Evolutionary conservation across 2,888 invertebrate genomes (phyloP).

Genomic region (Yponomeuta cagnagella): DNA sequence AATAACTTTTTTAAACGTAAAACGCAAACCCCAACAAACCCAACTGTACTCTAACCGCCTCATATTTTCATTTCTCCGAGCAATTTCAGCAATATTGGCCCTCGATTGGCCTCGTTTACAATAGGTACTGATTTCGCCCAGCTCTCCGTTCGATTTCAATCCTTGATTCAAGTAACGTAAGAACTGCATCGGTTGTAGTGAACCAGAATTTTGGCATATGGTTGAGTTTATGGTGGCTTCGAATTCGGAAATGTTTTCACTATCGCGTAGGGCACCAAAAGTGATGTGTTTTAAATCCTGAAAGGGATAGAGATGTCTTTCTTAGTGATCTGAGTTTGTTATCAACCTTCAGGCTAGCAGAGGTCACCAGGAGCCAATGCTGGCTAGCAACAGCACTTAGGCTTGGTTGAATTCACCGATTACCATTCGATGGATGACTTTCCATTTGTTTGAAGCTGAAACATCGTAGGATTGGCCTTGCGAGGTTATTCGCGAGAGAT

Average conservation of each 20-base stretch:
- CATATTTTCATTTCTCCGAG: not conserved
- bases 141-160: not conserved
- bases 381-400: not conserved
- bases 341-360: not conserved
- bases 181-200: not conserved
- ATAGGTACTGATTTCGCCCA: not conserved
- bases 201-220: not conserved
- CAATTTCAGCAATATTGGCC: not conserved
- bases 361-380: not conserved
- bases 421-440: conserved; percentile 3
- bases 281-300: not conserved
- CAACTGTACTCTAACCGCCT: not conserved
- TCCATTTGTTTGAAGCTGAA: not conserved
- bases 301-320: not conserved
- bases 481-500: not conserved
- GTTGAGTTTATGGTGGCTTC: not conserved
- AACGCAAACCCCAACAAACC: not conserved
- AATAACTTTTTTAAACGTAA: no score
- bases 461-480: not conserved
- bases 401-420: not conserved
- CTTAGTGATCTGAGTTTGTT: not conserved
- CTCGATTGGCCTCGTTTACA: not conserved
- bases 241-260: not conserved
- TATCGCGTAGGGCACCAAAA: not conserved
- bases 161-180: not conserved